Base-by-base conservation (phyloP, 2,797 vertebrate species). In the Xiphorhynchus erythropygius region DNA sequence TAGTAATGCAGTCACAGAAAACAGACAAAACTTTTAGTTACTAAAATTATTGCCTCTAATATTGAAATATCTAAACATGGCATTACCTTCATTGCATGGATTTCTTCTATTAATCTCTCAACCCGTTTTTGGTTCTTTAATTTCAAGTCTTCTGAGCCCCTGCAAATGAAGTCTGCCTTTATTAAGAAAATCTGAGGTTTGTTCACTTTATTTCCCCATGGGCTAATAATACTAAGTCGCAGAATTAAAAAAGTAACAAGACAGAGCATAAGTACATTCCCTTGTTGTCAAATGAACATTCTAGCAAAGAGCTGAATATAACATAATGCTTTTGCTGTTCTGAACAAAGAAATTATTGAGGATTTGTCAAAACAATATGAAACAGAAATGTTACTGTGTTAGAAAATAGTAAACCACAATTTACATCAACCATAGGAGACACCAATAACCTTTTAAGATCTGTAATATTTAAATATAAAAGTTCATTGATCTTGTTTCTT, bases 61-160 rank as follows among this genome's bases (percentile, higher is more conserved):
- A 71, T 46, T 28, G 49, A 37, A 90, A 59, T 68, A 56, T 22
- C 13, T 18, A 76, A 95, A 81, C 28, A 69, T 28, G n/a, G 25
- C 32, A 81, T 94, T 97, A 98, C 98, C 97, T 99, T 99, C 97
- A 99, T 98, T 28, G 98, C 98, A 23, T 98, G 98, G 87, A 99
- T 98, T 98, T 99, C 99, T 96, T 99, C 98, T 79, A 99, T 96
- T 85, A 99, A 95, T 95, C 99, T 98, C 22, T 97, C 97, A 13
- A 96, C 98, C 92, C 99, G 98, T 87, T 98, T 98, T 86, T 98
- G 98, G 89, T 99, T 99, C 97, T 98, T 99, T 63, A 98, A 97
- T n/a, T 99, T 46, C 30, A 98, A 98, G 6, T 97, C 93, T 89
- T 99, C 98, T 12, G 98, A 98, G 35, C 99, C 99, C 93, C 98